phyloP scores from a whole-genome alignment of 1,140 invertebrate genomes.

The Cydia amplana region DNA sequence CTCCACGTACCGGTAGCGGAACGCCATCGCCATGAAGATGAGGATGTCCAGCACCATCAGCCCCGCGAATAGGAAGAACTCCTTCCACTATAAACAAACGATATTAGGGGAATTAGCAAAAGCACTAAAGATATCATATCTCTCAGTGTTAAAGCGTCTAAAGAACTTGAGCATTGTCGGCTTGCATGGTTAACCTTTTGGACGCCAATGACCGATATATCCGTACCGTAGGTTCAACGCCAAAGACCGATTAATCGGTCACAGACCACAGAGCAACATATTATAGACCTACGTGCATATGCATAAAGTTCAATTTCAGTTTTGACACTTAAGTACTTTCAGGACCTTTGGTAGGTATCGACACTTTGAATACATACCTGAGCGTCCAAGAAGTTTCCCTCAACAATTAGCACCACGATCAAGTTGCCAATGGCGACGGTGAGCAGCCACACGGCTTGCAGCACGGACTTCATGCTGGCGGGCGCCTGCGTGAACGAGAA shows the following conservation, averaged over 20 bases:
- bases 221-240: too few species aligned
- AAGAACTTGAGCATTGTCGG: too few species aligned
- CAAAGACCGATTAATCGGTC: too few species aligned
- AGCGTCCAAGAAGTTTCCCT: conserved; percentile 83
- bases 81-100: conserved; percentile 83
- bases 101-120: neutral
- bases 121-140: too few species aligned
- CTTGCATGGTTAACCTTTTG: too few species aligned
- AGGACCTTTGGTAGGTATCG: too few species aligned
- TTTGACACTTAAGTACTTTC: too few species aligned
- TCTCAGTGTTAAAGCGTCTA: too few species aligned
- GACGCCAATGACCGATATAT: too few species aligned
- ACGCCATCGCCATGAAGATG: conserved; percentile 89
- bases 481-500: conserved; percentile 96
- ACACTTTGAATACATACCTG: conserved; percentile 76
- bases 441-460: conserved; percentile 93
- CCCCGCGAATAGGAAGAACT: conserved; percentile 93
- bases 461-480: conserved; percentile 92
- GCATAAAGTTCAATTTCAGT: too few species aligned
- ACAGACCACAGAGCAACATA: too few species aligned
- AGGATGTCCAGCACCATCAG: conserved; percentile 92
- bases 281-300: too few species aligned
- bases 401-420: conserved; percentile 90
- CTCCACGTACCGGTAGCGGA: conserved; percentile 84
- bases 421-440: conserved; percentile 96